Conservation (phyloP, 2,797 vertebrate species). For the Sphenodon punctatus region DNA sequence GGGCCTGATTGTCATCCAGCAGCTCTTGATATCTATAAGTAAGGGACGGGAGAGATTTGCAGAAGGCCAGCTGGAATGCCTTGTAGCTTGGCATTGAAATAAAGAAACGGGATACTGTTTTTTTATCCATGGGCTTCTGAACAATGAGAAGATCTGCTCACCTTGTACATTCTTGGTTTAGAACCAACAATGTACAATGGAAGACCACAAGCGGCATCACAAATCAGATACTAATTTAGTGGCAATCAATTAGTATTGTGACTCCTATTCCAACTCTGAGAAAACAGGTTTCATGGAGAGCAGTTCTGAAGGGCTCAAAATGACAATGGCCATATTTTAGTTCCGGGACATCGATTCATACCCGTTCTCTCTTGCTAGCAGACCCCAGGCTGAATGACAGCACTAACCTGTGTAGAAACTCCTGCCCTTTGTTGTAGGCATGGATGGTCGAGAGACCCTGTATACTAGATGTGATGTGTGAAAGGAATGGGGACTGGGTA, state of each 20-base stretch:
- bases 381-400: fast-evolving
- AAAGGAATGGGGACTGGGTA: constrained; percentile 90
- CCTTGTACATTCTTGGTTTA: too few species aligned
- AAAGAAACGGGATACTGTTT: too few species aligned
- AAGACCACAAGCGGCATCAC: too few species aligned
- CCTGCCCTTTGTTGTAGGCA: constrained; percentile 86
- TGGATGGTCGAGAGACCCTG: constrained; percentile 92
- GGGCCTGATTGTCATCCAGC: constrained; percentile 90
- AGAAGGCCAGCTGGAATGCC: neutral
- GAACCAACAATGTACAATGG: too few species aligned
- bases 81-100: neutral
- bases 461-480: constrained; percentile 91
- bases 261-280: neutral
- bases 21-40: constrained; percentile 86
- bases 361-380: neutral
- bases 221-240: too few species aligned
- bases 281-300: neutral
- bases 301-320: neutral
- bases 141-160: too few species aligned
- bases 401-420: constrained; percentile 87
- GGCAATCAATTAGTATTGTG: neutral
- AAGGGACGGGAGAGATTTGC: neutral
- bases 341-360: neutral
- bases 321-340: neutral
- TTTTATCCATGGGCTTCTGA: neutral